phyloP scores from a whole-genome alignment of 2,113 vertebrate genomes.

The Pampusana beccarii region DNA sequence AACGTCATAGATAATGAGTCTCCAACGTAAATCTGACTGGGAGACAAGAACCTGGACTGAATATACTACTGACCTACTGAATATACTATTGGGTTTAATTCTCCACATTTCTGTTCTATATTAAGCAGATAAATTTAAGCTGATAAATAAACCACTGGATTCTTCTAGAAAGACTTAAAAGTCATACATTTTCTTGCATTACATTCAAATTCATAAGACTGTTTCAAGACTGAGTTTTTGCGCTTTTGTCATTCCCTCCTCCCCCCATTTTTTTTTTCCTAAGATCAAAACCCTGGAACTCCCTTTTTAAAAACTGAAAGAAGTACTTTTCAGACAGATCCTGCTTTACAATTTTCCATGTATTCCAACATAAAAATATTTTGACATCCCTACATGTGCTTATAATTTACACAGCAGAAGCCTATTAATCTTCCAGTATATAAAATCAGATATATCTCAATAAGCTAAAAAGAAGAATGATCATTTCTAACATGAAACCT shows the following conservation, averaged over 20 bases:
- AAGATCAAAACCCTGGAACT: not conserved
- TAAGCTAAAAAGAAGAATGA: not conserved
- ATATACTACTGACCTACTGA: not conserved
- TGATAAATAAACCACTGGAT: not conserved
- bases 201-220: not conserved
- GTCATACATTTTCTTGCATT: not conserved
- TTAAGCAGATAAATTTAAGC: not conserved
- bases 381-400: not conserved
- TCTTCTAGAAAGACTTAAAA: not conserved
- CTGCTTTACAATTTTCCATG: not conserved
- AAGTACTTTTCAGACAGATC: not conserved
- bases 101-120: not conserved
- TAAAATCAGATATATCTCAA: not conserved
- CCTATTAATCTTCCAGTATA: not conserved
- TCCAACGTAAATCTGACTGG: not conserved
- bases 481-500: not conserved
- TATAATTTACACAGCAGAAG: not conserved
- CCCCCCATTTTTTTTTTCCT: not conserved
- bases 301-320: not conserved
- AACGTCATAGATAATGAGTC: not conserved
- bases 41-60: not conserved
- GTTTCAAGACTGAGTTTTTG: not conserved
- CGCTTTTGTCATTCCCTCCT: rapidly evolving
- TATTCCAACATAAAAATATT: not conserved
- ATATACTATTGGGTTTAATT: not conserved